Conservation (phyloP, 2,113 vertebrate species). For the Chloebia gouldiae region DNA sequence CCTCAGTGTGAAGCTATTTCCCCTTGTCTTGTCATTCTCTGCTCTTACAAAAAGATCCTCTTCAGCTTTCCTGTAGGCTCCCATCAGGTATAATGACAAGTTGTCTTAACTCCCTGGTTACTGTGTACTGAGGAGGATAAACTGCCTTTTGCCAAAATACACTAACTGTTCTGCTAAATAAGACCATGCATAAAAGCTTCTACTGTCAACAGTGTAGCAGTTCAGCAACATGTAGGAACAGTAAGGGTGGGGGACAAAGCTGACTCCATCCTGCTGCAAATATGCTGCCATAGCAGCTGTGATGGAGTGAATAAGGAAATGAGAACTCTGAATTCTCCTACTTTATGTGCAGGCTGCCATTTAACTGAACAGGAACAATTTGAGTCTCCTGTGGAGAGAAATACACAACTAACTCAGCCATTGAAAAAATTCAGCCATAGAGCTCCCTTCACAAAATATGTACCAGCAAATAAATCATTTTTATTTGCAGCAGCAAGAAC, state of each 20-base stretch:
- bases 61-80: neutral
- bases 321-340: neutral
- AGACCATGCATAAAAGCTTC: neutral
- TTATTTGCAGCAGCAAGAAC: neutral
- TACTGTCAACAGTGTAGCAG: neutral
- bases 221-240: neutral
- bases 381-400: neutral
- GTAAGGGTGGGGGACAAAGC: neutral
- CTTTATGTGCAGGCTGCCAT: neutral
- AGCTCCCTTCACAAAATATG: neutral
- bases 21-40: neutral
- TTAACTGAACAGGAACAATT: neutral
- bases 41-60: neutral
- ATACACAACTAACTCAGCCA: neutral
- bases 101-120: neutral
- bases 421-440: neutral
- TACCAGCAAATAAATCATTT: neutral
- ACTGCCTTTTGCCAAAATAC: neutral
- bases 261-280: neutral
- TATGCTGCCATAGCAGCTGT: neutral
- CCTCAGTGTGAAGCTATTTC: neutral
- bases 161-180: neutral
- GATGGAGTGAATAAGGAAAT: neutral
- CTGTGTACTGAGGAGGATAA: neutral
- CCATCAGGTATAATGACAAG: neutral